These are phyloP conservation scores for Sycophila sp. DNA, from an alignment of 1,140 invertebrate species.

Conservation along the genomic window DNA sequence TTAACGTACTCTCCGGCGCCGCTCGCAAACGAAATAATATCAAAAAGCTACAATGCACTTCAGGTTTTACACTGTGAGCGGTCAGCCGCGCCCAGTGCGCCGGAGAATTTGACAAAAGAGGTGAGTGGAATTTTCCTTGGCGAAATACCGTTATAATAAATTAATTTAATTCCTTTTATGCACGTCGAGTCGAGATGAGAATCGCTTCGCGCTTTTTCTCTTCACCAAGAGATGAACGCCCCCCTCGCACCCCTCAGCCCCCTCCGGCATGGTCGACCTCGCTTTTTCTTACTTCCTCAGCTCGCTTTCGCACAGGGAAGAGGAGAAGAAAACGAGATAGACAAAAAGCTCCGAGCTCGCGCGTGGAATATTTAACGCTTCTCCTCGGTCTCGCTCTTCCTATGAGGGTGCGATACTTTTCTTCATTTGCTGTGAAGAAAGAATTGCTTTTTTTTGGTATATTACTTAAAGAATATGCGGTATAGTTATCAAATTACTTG, in stretches of 20 bases:
- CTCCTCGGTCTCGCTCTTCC: neutral
- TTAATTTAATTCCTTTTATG: slow-evolving; percentile 21
- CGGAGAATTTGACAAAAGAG: neutral
- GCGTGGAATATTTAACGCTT: slow-evolving; percentile 33
- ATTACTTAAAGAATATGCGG: no score
- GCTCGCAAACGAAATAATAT: slow-evolving; percentile 21
- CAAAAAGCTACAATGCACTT: neutral
- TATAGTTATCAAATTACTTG: no score
- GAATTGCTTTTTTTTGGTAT: no score
- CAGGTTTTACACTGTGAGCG: no score
- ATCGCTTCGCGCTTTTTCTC: neutral
- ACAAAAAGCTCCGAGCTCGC: slow-evolving; percentile 5
- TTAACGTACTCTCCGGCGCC: slow-evolving; percentile 3
- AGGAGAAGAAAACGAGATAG: slow-evolving; percentile 6
- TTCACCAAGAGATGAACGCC: no score
- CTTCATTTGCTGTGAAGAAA: no score
- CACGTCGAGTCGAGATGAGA: neutral
- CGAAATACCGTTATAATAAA: slow-evolving; percentile 16
- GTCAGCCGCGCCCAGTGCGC: no score
- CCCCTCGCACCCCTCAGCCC: no score
- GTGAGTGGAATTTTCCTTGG: slow-evolving; percentile 7
- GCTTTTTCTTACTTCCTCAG: neutral
- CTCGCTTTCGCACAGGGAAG: neutral
- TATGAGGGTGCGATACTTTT: no score
- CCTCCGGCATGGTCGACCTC: no score